Evolutionary conservation across 2,888 invertebrate genomes (phyloP), one percentile per base, ranked within the genome.

Genomic region (Laothoe populi): DNA sequence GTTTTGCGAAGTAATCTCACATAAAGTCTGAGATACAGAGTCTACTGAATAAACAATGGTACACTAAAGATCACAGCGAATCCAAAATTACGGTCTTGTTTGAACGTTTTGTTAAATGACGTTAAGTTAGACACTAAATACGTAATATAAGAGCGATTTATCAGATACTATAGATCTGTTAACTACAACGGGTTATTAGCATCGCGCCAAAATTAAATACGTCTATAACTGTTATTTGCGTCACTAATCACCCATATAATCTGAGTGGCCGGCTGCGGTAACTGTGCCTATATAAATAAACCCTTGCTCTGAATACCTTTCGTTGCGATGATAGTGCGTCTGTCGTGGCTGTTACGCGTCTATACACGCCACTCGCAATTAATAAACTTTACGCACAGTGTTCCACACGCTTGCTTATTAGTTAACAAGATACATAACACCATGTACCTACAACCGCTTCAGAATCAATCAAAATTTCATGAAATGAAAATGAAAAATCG

Each of bases 271-370:
- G 70, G 78, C 80, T 73, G 81, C 72, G 74, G 81, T 87, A 85
- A 87, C 84, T 85, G 85, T 86, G 88, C 88, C 90, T 86, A 83
- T 90, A 78, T 78, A 91, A 91, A 92, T 90, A 91, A 84, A 86
- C 87, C 83, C 79, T 82, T 82, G 92, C 78, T 79, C 89, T 79
- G 80, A 90, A 91, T 90, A 89, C 82, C 84, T 75, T 69, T 70
- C 75, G 74, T 78, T 84, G 83, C 84, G 80, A 65, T 62, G 60
- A 71, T 69, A 31, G 42, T 79, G 73, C 79, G 84, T 85, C 82
- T 84, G 75, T 78, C 78, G 79, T 78, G 69, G 66, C 63, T 67
- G 70, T 53, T 35, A 53, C 31, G 53, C 19, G 11, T 53, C 31
- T 53, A 19, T 53, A 11, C 53, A 35, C 35, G 19, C 53, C 21